A percentile compares a stretch with the other conserved stretches of the same genome.
phyloP scores from a whole-genome alignment of 2,888 invertebrate species.

The Petrophora chlorosata region DNA sequence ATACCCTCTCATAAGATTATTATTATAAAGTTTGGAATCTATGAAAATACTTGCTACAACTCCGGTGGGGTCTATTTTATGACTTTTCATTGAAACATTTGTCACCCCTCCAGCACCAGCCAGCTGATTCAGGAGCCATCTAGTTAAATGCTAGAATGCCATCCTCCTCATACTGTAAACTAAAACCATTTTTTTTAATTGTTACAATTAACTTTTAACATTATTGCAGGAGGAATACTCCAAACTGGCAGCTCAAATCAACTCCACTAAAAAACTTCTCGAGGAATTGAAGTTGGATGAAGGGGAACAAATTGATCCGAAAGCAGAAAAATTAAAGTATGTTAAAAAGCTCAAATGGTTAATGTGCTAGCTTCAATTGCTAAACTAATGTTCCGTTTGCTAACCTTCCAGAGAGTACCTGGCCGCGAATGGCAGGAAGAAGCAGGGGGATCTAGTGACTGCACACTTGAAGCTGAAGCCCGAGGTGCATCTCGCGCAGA shows the following conservation, averaged over 20 bases:
- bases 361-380: no score
- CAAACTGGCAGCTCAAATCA: slow-evolving; percentile 74
- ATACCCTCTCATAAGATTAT: no score
- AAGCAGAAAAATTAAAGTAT: slow-evolving; percentile 77
- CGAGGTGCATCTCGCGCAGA: slow-evolving; percentile 85
- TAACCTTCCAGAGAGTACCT: slow-evolving; percentile 68
- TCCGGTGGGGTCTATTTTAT: no score
- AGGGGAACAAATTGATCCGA: slow-evolving; percentile 74
- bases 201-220: neutral
- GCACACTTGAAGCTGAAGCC: slow-evolving; percentile 80
- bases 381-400: no score
- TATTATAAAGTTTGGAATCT: no score
- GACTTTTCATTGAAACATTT: no score
- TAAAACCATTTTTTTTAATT: neutral
- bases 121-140: no score
- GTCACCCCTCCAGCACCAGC: no score
- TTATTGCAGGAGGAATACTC: slow-evolving; percentile 69
- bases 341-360: no score
- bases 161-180: no score
- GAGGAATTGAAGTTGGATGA: slow-evolving; percentile 79
- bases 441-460: slow-evolving; percentile 73
- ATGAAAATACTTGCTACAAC: no score
- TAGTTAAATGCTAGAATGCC: no score
- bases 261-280: slow-evolving; percentile 74
- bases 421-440: slow-evolving; percentile 56